Evolutionary conservation across 2,888 invertebrate genomes (phyloP).

Genomic region (Cheilosia soror): DNA sequence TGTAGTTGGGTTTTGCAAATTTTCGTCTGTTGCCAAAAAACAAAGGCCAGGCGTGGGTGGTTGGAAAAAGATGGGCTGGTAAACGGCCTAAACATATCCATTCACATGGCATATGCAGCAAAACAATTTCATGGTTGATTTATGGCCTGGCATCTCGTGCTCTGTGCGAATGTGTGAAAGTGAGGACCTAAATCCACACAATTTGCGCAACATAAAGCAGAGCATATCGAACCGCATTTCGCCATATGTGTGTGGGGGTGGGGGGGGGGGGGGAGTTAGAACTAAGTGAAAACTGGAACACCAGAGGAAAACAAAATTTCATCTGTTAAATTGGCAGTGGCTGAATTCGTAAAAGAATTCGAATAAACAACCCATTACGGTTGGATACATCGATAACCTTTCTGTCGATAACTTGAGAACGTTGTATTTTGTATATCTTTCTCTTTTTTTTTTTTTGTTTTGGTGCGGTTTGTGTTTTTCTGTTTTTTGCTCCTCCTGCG

Average conservation of each 20-base stretch:
- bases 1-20: conserved; percentile 45
- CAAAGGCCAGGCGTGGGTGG: conserved; percentile 21
- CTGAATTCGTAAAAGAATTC: conserved; percentile 36
- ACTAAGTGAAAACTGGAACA: conserved; percentile 35
- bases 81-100: conserved; percentile 57
- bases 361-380: conserved; percentile 64
- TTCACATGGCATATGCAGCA: conserved; percentile 73
- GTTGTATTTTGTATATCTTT: conserved; percentile 1
- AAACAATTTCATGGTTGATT: conserved; percentile 75
- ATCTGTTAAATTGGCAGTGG: conserved; percentile 52
- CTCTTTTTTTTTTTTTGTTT: conserved; percentile 19
- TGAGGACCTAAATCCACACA: conserved; percentile 71
- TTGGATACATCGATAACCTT: conserved; percentile 65
- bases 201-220: conserved; percentile 63
- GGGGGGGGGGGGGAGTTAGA: background rate
- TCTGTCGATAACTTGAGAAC: conserved; percentile 27
- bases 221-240: conserved; percentile 57
- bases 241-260: background rate
- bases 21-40: conserved; percentile 61
- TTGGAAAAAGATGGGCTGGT: background rate
- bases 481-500: conserved; percentile 30
- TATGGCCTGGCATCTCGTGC: conserved; percentile 61
- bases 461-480: conserved; percentile 40
- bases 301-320: conserved; percentile 43
- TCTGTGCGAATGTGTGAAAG: conserved; percentile 53